Evolutionary conservation across 2,888 invertebrate genomes (phyloP).

Genomic region (Lordiphosa fenestrarum): DNA sequence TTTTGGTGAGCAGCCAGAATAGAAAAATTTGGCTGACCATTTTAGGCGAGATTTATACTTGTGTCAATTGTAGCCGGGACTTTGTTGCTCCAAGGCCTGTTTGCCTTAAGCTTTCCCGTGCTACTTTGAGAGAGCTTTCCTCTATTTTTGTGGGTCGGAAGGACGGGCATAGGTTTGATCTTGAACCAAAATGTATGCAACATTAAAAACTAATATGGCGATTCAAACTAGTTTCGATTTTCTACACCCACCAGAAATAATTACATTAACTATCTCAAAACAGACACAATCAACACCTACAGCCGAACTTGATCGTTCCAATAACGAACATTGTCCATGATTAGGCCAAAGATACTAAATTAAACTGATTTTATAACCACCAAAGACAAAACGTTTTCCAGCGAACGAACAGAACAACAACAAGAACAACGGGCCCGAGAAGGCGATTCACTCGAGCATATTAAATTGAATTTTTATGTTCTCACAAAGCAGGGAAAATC

Average conservation of each 20-base stretch:
- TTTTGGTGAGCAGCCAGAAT: no score
- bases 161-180: no score
- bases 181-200: slow-evolving; percentile 5
- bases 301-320: slow-evolving; percentile 1
- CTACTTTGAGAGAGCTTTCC: no score
- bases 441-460: slow-evolving; percentile 45
- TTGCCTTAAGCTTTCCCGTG: no score
- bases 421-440: slow-evolving; percentile 14
- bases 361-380: slow-evolving; percentile 46
- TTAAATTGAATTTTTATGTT: slow-evolving; percentile 77
- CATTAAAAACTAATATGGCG: neutral
- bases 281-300: slow-evolving; percentile 18
- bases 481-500: slow-evolving; percentile 62
- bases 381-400: slow-evolving; percentile 36
- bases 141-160: no score
- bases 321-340: slow-evolving; percentile 31
- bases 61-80: no score
- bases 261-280: slow-evolving; percentile 12
- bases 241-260: slow-evolving; percentile 6
- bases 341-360: slow-evolving; percentile 24
- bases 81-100: no score
- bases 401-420: slow-evolving; percentile 22
- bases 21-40: no score
- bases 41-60: no score
- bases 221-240: slow-evolving; percentile 66